These are phyloP conservation scores for Psilopogon haemacephalus DNA, from an alignment of 2,113 vertebrate species.

Conservation along the genomic window DNA sequence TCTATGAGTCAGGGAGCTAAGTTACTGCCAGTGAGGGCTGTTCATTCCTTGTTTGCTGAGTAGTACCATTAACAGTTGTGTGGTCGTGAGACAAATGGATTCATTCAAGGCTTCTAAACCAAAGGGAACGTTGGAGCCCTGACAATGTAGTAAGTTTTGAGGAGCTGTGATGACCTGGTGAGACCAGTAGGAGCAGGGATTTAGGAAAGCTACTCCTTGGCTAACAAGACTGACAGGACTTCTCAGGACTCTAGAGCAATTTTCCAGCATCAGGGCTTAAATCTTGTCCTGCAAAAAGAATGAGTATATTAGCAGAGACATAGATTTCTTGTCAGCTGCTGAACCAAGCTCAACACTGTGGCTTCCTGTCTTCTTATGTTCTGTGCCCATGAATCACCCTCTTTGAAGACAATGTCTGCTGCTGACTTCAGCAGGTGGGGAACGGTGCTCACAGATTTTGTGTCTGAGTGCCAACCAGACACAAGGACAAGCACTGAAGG, in stretches of 20 bases:
- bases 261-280: not conserved
- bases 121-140: not conserved
- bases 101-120: not conserved
- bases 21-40: not conserved
- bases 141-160: not conserved
- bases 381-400: not conserved
- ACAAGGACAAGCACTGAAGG: not conserved
- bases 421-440: not conserved
- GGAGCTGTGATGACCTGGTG: rapidly evolving
- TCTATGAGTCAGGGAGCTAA: not conserved
- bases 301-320: rapidly evolving
- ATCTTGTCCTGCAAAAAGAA: not conserved
- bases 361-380: rapidly evolving
- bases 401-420: too few species aligned
- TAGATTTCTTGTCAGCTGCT: not conserved
- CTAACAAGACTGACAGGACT: not conserved
- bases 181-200: not conserved
- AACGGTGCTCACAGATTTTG: rapidly evolving
- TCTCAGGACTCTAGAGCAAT: not conserved
- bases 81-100: not conserved
- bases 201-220: not conserved
- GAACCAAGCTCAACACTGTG: rapidly evolving
- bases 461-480: not conserved
- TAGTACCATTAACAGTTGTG: not conserved
- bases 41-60: not conserved